Conservation (phyloP, 2,888 invertebrate species). For the Galerucella nymphaeae region DNA sequence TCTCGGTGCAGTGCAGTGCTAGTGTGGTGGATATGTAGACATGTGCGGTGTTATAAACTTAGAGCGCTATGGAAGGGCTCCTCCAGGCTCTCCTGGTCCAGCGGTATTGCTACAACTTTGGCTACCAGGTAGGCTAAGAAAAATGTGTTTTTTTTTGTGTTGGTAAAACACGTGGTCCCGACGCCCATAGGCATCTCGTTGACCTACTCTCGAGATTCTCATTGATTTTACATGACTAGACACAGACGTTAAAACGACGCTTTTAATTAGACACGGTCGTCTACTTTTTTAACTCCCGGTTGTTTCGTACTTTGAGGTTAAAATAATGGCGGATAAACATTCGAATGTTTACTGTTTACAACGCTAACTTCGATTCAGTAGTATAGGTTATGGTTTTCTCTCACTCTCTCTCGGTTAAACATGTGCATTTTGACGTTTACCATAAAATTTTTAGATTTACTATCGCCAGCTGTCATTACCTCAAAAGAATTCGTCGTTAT, state of each 20-base stretch:
- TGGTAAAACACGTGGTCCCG: slow-evolving; percentile 47
- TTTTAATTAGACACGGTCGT: slow-evolving; percentile 42
- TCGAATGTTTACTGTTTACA: slow-evolving; percentile 25
- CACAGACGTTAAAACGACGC: slow-evolving; percentile 49
- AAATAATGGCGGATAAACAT: slow-evolving; percentile 24
- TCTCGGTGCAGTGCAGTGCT: slow-evolving; percentile 65
- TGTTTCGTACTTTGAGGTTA: slow-evolving; percentile 30
- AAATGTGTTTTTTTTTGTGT: slow-evolving; percentile 15
- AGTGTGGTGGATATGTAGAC: slow-evolving; percentile 51
- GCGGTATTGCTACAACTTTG: slow-evolving; percentile 59
- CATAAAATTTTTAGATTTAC: not conserved
- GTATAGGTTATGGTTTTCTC: slow-evolving; percentile 31
- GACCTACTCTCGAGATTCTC: slow-evolving; percentile 57
- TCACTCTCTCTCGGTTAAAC: not conserved
- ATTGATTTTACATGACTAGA: slow-evolving; percentile 57
- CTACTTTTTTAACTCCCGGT: slow-evolving; percentile 12
- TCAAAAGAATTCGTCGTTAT: no score
- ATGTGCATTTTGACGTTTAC: not conserved
- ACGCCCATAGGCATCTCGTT: slow-evolving; percentile 51
- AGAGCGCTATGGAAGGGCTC: slow-evolving; percentile 64
- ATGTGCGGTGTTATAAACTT: slow-evolving; percentile 52
- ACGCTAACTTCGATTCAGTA: slow-evolving; percentile 7
- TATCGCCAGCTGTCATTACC: not conserved
- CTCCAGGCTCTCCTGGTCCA: slow-evolving; percentile 64
- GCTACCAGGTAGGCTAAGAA: slow-evolving; percentile 58